Evolutionary conservation across 2,888 invertebrate genomes (phyloP).

Genomic region (Drosophila subquinaria): DNA sequence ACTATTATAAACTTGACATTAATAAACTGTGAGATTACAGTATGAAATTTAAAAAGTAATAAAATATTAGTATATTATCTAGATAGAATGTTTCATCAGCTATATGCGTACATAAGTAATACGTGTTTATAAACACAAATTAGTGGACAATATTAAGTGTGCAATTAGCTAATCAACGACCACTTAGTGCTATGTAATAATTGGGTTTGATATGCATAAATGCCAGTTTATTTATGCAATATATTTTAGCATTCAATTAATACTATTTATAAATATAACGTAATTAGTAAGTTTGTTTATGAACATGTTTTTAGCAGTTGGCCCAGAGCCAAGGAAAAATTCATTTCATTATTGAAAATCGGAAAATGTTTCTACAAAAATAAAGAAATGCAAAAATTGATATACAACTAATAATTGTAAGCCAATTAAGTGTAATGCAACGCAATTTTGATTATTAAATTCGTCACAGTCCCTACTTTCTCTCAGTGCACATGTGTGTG

Average conservation of each 20-base stretch:
- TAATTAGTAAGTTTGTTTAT: too few species aligned
- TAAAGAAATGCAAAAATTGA: neutral
- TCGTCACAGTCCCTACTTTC: conserved; percentile 2
- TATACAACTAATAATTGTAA: neutral
- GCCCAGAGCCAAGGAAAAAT: too few species aligned
- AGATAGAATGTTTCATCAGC: neutral
- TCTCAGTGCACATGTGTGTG: conserved; percentile 4
- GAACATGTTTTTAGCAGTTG: too few species aligned
- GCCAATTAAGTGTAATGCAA: too few species aligned
- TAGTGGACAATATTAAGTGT: neutral
- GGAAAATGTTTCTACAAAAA: too few species aligned
- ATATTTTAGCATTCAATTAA: too few species aligned
- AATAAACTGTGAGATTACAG: too few species aligned
- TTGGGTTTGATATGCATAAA: neutral
- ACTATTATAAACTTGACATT: too few species aligned
- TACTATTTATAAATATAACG: too few species aligned
- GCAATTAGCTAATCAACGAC: conserved; percentile 30
- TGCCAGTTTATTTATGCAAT: too few species aligned
- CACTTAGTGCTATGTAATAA: conserved; percentile 3
- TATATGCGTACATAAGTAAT: neutral
- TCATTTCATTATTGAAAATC: too few species aligned
- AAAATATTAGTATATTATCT: too few species aligned
- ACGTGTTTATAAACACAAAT: neutral
- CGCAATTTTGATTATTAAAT: neutral
- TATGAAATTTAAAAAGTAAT: neutral